A percentile compares a stretch with the other conserved stretches of the same genome.
phyloP scores from a whole-genome alignment of 2,797 vertebrate genomes.

The Channa striata region DNA sequence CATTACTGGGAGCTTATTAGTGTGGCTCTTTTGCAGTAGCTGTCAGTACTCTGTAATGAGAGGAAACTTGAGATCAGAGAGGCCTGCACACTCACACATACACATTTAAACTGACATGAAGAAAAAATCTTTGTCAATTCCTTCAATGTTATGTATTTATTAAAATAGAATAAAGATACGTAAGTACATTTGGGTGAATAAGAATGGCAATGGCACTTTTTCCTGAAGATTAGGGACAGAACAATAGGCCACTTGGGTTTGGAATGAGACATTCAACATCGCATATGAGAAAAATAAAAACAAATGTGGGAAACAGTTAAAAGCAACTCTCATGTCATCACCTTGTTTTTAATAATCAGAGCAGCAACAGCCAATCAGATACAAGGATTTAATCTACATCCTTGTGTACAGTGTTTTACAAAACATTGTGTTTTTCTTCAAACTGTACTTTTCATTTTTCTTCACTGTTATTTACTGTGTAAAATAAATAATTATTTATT shows the following conservation, averaged over 20 bases:
- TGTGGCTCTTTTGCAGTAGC: conserved; percentile 62
- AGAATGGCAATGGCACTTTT: no score
- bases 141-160: neutral
- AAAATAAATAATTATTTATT: no score
- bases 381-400: neutral
- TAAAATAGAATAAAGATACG: neutral
- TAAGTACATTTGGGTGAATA: no score
- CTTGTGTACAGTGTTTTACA: no score
- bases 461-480: no score
- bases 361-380: neutral
- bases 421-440: neutral
- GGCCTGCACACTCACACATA: conserved; percentile 5
- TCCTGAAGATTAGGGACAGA: no score
- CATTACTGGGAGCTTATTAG: conserved; percentile 78
- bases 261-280: no score
- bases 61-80: conserved; percentile 67
- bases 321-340: neutral
- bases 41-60: conserved; percentile 63
- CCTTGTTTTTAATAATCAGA: neutral
- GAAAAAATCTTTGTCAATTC: neutral
- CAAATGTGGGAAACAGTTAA: neutral
- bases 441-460: neutral
- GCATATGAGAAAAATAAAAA: no score
- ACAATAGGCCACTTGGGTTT: no score
- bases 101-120: conserved; percentile 7